Evolutionary conservation across 1,140 invertebrate genomes (phyloP).

Genomic region (Psilanteris sp.): DNA sequence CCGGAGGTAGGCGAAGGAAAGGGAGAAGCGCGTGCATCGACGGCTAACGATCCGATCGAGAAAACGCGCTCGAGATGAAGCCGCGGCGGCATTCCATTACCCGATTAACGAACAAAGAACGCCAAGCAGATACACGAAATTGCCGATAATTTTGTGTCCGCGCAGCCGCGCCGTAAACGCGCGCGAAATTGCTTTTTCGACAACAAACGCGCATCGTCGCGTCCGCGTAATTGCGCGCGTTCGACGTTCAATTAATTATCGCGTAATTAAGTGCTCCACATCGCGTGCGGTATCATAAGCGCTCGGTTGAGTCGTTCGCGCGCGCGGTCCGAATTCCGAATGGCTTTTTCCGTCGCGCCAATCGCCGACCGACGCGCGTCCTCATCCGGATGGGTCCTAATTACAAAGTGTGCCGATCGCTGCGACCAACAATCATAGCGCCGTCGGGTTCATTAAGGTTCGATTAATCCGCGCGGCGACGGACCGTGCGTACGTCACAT

Average conservation of each 20-base stretch:
- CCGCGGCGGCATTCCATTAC: slow-evolving; percentile 37
- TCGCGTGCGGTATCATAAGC: slow-evolving; percentile 5
- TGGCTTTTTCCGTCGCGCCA: too few species aligned
- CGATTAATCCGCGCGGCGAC: too few species aligned
- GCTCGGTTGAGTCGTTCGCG: background rate
- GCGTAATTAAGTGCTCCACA: slow-evolving; percentile 15
- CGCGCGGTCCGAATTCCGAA: too few species aligned
- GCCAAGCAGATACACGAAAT: slow-evolving; percentile 27
- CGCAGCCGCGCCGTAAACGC: slow-evolving; percentile 7
- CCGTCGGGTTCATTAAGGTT: too few species aligned
- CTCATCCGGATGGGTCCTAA: too few species aligned
- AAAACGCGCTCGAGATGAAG: slow-evolving; percentile 25
- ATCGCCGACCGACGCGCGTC: too few species aligned
- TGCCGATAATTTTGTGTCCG: slow-evolving; percentile 33
- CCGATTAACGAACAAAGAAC: slow-evolving; percentile 42
- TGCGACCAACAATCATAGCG: too few species aligned
- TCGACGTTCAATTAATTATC: slow-evolving; percentile 35
- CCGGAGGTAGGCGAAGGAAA: background rate
- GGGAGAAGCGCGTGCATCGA: slow-evolving; percentile 19
- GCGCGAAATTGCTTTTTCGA: slow-evolving; percentile 17
- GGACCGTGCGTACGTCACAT: too few species aligned
- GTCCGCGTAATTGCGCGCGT: slow-evolving; percentile 9
- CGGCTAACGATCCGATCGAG: slow-evolving; percentile 39
- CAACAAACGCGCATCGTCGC: slow-evolving; percentile 1
- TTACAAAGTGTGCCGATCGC: too few species aligned